These are phyloP conservation scores for Sthenelais limicola DNA, from an alignment of 2,888 invertebrate species.

Conservation along the genomic window DNA sequence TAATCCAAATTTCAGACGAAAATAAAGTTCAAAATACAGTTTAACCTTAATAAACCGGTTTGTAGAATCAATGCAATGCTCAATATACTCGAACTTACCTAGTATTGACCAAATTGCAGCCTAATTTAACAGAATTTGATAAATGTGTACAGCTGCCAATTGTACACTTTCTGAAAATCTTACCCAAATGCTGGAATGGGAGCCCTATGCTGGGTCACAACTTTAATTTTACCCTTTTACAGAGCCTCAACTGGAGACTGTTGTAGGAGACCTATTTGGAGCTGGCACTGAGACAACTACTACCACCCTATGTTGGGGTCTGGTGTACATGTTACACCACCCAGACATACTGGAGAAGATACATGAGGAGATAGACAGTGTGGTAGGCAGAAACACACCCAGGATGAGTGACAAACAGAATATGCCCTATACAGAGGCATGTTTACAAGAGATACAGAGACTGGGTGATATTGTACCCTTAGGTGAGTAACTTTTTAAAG, in stretches of 20 bases:
- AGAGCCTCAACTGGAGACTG: slow-evolving; percentile 20
- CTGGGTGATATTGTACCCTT: slow-evolving; percentile 53
- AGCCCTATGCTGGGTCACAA: too few species aligned
- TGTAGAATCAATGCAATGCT: too few species aligned
- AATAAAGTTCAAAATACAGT: too few species aligned
- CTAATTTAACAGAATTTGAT: too few species aligned
- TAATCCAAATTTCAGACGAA: too few species aligned
- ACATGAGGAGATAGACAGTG: slow-evolving; percentile 52
- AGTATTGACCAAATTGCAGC: too few species aligned
- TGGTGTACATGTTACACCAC: slow-evolving; percentile 51
- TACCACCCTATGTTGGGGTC: slow-evolving; percentile 53
- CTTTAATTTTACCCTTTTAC: not conserved
- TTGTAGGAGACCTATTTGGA: slow-evolving; percentile 52
- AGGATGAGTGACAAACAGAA: slow-evolving; percentile 39
- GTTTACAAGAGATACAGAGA: slow-evolving; percentile 53
- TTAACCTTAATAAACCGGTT: too few species aligned
- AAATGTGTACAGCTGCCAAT: too few species aligned
- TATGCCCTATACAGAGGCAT: slow-evolving; percentile 52
- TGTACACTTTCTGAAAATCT: too few species aligned
- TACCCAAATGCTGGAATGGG: too few species aligned
- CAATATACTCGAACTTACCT: too few species aligned
- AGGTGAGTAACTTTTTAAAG: too few species aligned
- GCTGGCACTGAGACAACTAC: slow-evolving; percentile 55
- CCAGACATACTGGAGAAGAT: slow-evolving; percentile 49
- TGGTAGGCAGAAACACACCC: slow-evolving; percentile 65